Evolutionary conservation across 2,888 invertebrate genomes (phyloP), one percentile per base, ranked within the genome.

Genomic region (Lycaena phlaeas): DNA sequence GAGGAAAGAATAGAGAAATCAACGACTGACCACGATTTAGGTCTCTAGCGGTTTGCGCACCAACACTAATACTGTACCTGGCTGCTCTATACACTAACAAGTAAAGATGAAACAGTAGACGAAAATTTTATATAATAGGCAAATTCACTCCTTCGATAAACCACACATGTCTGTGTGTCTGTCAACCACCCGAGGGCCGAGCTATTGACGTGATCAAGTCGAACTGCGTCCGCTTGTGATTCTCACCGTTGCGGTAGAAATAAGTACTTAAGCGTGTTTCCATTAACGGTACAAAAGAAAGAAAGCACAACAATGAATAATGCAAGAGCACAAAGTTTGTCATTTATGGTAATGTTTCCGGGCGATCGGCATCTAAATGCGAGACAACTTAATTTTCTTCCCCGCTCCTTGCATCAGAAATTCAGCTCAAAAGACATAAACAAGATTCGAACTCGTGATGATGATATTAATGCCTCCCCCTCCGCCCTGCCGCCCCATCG

Each of bases 391-490:
- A 34, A 34, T 34, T 34, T 34, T 14, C 10, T 39, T 39, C 25
- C 15, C 30, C 39, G 26, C 18, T 39, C 30, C 31, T 15, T 15
- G 39, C 30, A 30, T 39, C 39, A 17, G 25, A 30, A 30, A 12
- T 22, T 26, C 26, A 26, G 17, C 38, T 11, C 11, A 14, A 11
- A 30, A 39, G 39, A 30, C 31, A 30, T 31, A 31, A 39, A 39
- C 39, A 39, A 30, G 17, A 39, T 31, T 39, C 26, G 39, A 39
- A 30, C 30, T 39, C 39, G 39, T 30, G 39, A 39, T 39, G 39
- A 39, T 28, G 39, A 31, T 31, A 31, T 31, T 39, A 39, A 39
- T 31, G 26, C 39, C 15, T 39, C 39, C 18, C 7, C 14, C 7
- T 30, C 3, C n/a, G n/a, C 10, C 11, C 4, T 6, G n/a, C n/a